Base-by-base conservation (phyloP, 2,888 invertebrate species). In the Cryptus armator region DNA sequence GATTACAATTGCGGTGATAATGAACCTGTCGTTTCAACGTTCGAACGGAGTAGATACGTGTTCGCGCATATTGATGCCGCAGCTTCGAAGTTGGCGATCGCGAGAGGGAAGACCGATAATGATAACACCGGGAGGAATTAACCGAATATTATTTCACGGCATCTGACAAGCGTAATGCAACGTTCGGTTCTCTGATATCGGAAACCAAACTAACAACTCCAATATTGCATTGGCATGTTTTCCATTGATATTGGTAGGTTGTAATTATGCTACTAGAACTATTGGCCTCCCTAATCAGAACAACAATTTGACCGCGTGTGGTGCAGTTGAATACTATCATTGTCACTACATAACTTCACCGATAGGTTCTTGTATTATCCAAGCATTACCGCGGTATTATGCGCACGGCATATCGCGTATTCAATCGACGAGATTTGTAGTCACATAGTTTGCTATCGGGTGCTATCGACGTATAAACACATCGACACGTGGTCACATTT, bases 401-500 rank as follows among this genome's bases (percentile, higher is more conserved):
- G 56, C 24, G 56, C 46, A 12, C 24, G 24, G 24, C 46, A 12
- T 53, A 12, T 19, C 19, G 19, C 10, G 10, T 16, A 19, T 16
- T 19, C 10, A 9, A 53, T 16, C 19, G 0, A 3, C 4, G 24
- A 4, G 24, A 5, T 24, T 56, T 24, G 56, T 48, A 4, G 24
- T 24, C 24, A 19, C 3, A 10, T 24, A 56, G 16, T 24, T 56
- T 3, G 19, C 19, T 19, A 12, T 19, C 56, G 24, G 56, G 4
- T 19, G 16, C 19, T 78, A 24, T 19, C 14, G 56, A 46, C 59
- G 32, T 24, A 59, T 59, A 70, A 14, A 56, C 48, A 53, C 9
- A 9, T 70, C 59, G 16, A 46, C 43, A 67, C 46, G 51, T 7
- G 43, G 64, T 66, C 29, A 56, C 29, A 74, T 80, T 53, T 71